A percentile compares a stretch with the other conserved stretches of the same genome.
Evolutionary conservation across 1,140 invertebrate species (phyloP).

Genomic region (Procambarus virginalis): DNA sequence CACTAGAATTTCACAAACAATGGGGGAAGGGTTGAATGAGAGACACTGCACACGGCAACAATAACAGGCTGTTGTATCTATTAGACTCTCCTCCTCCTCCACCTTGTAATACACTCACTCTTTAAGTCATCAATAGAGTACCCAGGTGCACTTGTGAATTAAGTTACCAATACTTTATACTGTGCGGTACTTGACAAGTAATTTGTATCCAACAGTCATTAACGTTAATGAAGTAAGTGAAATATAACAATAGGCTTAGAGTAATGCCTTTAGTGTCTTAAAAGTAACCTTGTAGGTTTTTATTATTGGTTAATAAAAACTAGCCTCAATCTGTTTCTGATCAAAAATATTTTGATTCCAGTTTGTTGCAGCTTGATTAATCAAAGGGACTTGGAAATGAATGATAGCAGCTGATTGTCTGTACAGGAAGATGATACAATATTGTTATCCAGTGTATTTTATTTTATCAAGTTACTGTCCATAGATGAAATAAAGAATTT

Average conservation of each 20-base stretch:
- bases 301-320: conserved; percentile 10
- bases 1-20: neutral
- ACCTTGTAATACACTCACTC: neutral
- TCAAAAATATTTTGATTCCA: conserved; percentile 57
- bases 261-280: conserved; percentile 31
- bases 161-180: neutral
- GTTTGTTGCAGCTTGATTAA: conserved; percentile 57
- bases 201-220: neutral
- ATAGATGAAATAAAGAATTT: conserved; percentile 66
- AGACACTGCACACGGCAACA: too few relatives aligned
- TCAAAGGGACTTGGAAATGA: conserved; percentile 60
- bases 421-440: conserved; percentile 65
- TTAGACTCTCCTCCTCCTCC: too few relatives aligned
- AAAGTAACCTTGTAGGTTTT: conserved; percentile 30
- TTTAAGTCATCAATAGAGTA: conserved; percentile 8
- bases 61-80: too few relatives aligned
- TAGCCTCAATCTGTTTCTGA: conserved; percentile 13
- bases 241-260: conserved; percentile 8
- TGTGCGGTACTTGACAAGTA: neutral
- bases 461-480: conserved; percentile 65
- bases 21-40: too few relatives aligned
- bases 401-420: conserved; percentile 64
- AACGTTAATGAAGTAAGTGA: neutral
- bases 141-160: conserved; percentile 19
- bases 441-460: conserved; percentile 66